Conservation (phyloP, 35 echinoderm and acorn worm genomes). For the Heliocidaris erythrogramma region DNA sequence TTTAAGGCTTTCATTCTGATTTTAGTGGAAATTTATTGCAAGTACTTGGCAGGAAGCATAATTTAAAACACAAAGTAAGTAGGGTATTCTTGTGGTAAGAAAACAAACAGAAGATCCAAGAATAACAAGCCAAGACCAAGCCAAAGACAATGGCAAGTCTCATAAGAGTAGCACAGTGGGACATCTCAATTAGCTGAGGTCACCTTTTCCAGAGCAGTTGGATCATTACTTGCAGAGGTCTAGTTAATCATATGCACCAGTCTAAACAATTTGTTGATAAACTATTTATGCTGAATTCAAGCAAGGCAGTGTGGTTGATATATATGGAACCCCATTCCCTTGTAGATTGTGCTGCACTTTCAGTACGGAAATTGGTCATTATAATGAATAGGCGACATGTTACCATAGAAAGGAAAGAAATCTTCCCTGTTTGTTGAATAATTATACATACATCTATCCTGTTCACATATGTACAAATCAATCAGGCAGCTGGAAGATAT, state of each 20-base stretch:
- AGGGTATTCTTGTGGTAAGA: not conserved
- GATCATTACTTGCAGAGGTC: not conserved
- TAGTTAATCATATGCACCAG: not conserved
- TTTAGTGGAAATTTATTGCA: not conserved
- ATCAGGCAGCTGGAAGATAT: too few species aligned
- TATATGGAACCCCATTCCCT: too few species aligned
- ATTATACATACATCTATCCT: too few species aligned
- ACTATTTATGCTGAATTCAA: not conserved
- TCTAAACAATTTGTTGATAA: not conserved
- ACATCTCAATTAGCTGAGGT: not conserved
- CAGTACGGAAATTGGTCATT: too few species aligned
- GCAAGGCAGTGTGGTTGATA: too few species aligned
- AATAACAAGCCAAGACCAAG: not conserved
- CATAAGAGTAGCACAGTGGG: not conserved
- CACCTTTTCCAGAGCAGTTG: not conserved
- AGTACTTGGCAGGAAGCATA: not conserved
- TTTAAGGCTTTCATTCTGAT: not conserved
- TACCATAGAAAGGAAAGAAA: too few species aligned
- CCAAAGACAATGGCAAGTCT: not conserved
- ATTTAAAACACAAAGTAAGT: not conserved
- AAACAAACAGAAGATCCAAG: not conserved
- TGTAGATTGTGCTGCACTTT: too few species aligned
- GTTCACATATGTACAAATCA: too few species aligned
- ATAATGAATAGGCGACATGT: too few species aligned
- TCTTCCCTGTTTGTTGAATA: too few species aligned